Evolutionary conservation across 2,797 vertebrate genomes (phyloP), one percentile per base, ranked within the genome.

Genomic region (Protosalanx chinensis): DNA sequence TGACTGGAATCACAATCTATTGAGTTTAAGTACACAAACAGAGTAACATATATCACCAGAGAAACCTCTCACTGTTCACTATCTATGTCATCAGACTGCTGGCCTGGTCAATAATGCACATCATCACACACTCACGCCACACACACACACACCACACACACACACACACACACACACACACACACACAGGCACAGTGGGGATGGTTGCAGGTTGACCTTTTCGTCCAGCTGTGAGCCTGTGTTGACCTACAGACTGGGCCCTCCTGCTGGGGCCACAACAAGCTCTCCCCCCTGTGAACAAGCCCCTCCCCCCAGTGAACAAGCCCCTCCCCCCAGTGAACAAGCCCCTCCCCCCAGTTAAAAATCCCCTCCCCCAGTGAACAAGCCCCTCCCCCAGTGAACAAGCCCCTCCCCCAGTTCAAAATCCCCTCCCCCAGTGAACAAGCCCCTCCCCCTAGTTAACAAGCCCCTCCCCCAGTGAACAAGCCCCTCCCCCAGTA

Each of bases 261-360:
- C 1, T 85, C 86, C 85, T 87, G 87, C 85, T 89, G 88, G 68
- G 49, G 46, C 20, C 78, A 78, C 70, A 78, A 78, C 77, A 69
- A 78, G 64, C 68, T 67, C 70, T 29, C 6, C 78, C 79, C 77
- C 73, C 76, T 75, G n/a, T n/a, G n/a, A n/a, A n/a, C n/a, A n/a
- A n/a, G n/a, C 76, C 49, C 64, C 76, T 63, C 66, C 77, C 58
- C 76, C 62, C 67, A 79, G 33, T 5, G 1, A 35, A 5, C 33
- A 35, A 6, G 15, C 53, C 53, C 33, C 6, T 6, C 33, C 33
- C 33, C 33, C 3, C 33, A 2, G 2, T n/a, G 53, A 12, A 1
- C 8, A 4, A 15, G 53, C 1, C 16, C n/a, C n/a, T n/a, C n/a
- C n/a, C n/a, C n/a, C n/a, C n/a, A n/a, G n/a, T n/a, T n/a, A n/a